Percentiles rank a stretch among this genome's conserved stretches.
Conservation (phyloP, 2,113 vertebrate species). For the Lates calcarifer region DNA sequence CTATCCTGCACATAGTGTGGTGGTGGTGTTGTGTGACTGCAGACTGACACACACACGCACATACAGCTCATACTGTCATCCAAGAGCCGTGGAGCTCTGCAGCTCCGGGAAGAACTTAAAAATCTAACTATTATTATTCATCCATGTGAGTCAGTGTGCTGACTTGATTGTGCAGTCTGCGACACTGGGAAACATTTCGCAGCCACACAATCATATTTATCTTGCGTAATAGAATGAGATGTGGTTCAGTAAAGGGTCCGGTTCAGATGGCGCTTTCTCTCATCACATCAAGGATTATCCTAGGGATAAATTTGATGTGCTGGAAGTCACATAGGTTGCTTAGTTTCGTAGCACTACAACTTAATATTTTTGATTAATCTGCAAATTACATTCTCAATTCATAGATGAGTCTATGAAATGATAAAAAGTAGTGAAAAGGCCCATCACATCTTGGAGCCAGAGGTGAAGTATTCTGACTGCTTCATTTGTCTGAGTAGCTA, state of each 20-base stretch:
- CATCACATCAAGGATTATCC: conserved; percentile 28
- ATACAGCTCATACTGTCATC: conserved; percentile 35
- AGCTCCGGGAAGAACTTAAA: conserved; percentile 51
- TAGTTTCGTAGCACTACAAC: conserved; percentile 1
- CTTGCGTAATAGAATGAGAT: conserved; percentile 38
- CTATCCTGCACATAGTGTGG: conserved; percentile 44
- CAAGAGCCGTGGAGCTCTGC: conserved; percentile 30
- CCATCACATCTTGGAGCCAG: too few species aligned
- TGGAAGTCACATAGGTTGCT: not conserved
- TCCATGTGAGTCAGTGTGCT: conserved; percentile 36
- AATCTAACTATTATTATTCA: conserved; percentile 57
- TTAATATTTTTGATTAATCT: conserved; percentile 7
- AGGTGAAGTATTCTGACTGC: not conserved
- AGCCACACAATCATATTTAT: conserved; percentile 22
- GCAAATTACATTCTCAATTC: not conserved
- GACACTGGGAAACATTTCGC: conserved; percentile 39
- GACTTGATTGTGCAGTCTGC: conserved; percentile 36
- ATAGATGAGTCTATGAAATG: not conserved
- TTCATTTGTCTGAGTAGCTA: not conserved
- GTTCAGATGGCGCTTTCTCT: conserved; percentile 30
- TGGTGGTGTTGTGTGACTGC: conserved; percentile 59
- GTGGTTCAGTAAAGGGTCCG: conserved; percentile 31
- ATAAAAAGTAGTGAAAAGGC: not conserved
- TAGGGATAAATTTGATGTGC: not conserved
- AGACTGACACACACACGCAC: conserved; percentile 33